phyloP scores from a whole-genome alignment of 2,113 vertebrate species.

The Mohoua ochrocephala region DNA sequence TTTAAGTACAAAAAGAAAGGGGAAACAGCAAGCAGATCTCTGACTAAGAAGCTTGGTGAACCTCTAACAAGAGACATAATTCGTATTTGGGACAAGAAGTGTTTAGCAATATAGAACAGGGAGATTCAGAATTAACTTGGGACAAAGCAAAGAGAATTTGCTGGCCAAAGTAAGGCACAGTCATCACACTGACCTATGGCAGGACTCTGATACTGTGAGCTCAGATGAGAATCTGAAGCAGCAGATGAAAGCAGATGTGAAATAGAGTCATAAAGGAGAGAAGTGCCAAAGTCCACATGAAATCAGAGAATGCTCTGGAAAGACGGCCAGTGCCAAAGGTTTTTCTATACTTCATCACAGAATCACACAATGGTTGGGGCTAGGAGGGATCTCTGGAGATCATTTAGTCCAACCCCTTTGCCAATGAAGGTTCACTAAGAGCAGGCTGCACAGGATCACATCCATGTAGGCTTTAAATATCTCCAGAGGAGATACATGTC shows the following conservation, averaged over 20 bases:
- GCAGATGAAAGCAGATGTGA: background rate
- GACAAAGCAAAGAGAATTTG: background rate
- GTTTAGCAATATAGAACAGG: background rate
- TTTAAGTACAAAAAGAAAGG: background rate
- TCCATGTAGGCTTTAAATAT: background rate
- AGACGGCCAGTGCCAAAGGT: background rate
- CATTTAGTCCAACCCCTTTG: background rate
- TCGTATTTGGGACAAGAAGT: background rate
- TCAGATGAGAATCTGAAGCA: background rate
- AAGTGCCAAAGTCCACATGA: background rate
- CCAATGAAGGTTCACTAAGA: background rate
- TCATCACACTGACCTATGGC: background rate
- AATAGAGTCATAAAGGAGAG: background rate
- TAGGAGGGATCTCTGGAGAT: background rate
- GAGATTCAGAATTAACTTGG: background rate
- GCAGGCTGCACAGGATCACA: background rate
- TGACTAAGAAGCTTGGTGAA: background rate
- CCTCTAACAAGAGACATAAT: background rate
- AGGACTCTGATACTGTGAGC: background rate
- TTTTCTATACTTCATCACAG: background rate
- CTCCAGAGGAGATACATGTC: background rate
- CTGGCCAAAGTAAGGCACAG: background rate
- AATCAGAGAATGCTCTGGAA: background rate
- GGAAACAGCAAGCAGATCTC: background rate
- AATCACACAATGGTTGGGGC: background rate